These are phyloP conservation scores for Sceliomorpha sp. DNA, from an alignment of 2,888 invertebrate genomes.

Conservation along the genomic window DNA sequence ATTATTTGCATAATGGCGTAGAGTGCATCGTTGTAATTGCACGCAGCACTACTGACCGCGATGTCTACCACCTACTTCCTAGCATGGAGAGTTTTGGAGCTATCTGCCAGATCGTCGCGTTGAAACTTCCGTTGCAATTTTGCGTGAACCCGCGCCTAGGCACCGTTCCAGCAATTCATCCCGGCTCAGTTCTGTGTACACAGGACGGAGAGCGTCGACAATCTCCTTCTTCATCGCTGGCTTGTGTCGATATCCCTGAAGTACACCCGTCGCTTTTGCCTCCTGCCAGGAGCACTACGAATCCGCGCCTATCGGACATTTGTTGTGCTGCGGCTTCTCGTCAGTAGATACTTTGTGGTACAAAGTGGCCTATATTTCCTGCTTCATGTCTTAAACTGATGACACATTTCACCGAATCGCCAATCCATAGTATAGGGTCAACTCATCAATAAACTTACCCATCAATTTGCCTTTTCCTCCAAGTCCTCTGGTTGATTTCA, in stretches of 20 bases:
- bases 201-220: not conserved
- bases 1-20: not conserved
- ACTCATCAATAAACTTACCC: constrained; percentile 39
- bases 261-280: too few relatives aligned
- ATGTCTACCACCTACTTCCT: too few relatives aligned
- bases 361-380: too few relatives aligned
- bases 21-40: not conserved
- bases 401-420: constrained; percentile 40
- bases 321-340: too few relatives aligned
- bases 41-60: not conserved
- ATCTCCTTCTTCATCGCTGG: constrained; percentile 1
- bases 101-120: not conserved
- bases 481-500: too few relatives aligned
- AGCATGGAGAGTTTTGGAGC: not conserved
- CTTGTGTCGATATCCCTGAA: not conserved
- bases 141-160: constrained; percentile 1
- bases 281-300: too few relatives aligned
- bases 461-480: constrained; percentile 30
- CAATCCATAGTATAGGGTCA: constrained; percentile 45
- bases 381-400: constrained; percentile 44
- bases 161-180: constrained; percentile 12
- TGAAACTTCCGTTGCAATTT: constrained; percentile 9
- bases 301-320: too few relatives aligned
- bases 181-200: constrained; percentile 1
- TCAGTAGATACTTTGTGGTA: too few relatives aligned